Percentiles rank a stretch among this genome's conserved stretches.
These are phyloP conservation scores for Perca fluviatilis DNA, from an alignment of 2,113 vertebrate genomes.

Conservation along the genomic window DNA sequence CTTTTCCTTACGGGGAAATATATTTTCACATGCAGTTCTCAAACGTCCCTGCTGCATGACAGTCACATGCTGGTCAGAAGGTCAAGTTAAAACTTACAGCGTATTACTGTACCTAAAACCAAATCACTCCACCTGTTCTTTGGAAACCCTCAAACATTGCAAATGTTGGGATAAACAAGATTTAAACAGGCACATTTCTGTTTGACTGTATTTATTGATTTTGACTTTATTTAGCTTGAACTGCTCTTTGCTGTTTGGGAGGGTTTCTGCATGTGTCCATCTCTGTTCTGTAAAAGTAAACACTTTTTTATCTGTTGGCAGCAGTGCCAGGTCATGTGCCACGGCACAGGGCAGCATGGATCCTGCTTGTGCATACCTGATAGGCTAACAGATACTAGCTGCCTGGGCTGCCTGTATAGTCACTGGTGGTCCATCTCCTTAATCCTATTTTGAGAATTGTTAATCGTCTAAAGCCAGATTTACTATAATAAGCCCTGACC, in stretches of 20 bases:
- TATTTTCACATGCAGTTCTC: background rate
- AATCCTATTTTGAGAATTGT: conserved; percentile 57
- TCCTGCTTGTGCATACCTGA: background rate
- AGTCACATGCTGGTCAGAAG: conserved; percentile 49
- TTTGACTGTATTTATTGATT: conserved; percentile 19
- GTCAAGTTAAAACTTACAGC: conserved; percentile 16
- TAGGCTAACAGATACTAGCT: background rate
- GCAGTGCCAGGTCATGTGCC: background rate
- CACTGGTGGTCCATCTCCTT: background rate
- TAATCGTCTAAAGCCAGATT: conserved; percentile 71
- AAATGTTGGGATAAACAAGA: background rate
- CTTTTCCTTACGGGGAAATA: background rate
- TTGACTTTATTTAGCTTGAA: background rate
- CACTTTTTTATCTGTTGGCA: conserved; percentile 34
- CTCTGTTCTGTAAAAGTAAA: conserved; percentile 24
- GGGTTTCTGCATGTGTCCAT: background rate
- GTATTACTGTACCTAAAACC: conserved; percentile 26
- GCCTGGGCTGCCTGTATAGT: background rate
- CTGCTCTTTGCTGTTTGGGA: background rate
- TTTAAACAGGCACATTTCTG: conserved; percentile 9
- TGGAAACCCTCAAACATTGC: conserved; percentile 8
- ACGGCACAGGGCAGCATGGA: background rate
- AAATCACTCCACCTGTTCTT: conserved; percentile 2
- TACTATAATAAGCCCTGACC: conserved; percentile 54
- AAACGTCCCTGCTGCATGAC: background rate